Percentiles rank a stretch among this genome's conserved stretches.
Evolutionary conservation across 2,797 vertebrate genomes (phyloP).

Genomic region (Epinephelus awoara): DNA sequence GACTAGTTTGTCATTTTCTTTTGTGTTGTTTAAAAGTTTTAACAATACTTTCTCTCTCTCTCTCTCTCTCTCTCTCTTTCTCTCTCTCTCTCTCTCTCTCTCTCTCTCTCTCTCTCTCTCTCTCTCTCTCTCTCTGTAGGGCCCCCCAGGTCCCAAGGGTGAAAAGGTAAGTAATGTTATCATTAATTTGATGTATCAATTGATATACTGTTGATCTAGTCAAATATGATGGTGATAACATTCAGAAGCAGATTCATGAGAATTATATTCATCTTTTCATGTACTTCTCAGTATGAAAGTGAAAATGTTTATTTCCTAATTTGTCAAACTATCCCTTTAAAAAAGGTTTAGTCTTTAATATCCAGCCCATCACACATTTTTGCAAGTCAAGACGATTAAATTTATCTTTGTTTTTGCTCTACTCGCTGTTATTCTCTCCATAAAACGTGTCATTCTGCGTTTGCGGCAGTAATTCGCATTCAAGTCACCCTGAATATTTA

Average conservation of each 20-base stretch:
- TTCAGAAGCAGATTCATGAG: background rate
- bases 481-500: constrained; percentile 58
- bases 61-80: constrained; percentile 74
- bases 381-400: constrained; percentile 22
- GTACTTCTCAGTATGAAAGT: background rate
- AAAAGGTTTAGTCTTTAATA: constrained; percentile 2
- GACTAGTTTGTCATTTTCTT: constrained; percentile 16
- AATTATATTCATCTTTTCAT: background rate
- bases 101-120: constrained; percentile 68
- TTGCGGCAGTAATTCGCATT: constrained; percentile 38
- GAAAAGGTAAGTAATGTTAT: constrained; percentile 92
- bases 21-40: constrained; percentile 21
- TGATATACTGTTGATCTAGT: background rate
- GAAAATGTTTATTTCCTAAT: background rate
- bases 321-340: background rate
- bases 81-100: constrained; percentile 63
- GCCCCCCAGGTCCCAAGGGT: constrained; percentile 94
- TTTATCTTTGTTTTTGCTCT: constrained; percentile 36
- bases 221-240: too few species aligned
- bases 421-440: constrained; percentile 37
- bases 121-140: constrained; percentile 84
- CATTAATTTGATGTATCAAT: constrained; percentile 15
- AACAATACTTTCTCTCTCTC: constrained; percentile 36
- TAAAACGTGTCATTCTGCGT: constrained; percentile 44
- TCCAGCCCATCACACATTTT: background rate